These are phyloP conservation scores for Ectemnius lituratus DNA, from an alignment of 2,888 invertebrate species.

Conservation along the genomic window DNA sequence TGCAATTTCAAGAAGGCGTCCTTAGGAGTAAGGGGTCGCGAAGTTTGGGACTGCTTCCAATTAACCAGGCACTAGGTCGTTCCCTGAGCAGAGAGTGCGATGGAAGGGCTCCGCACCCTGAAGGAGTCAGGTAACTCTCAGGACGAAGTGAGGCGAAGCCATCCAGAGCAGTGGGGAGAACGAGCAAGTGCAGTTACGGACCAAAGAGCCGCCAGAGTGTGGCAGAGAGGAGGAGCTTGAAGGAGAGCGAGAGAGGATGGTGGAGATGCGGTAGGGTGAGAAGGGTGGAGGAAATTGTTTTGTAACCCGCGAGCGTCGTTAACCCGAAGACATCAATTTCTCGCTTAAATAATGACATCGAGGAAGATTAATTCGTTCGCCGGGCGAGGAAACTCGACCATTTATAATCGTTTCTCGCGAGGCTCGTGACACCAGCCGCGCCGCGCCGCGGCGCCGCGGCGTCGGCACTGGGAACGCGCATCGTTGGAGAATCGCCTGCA, in stretches of 20 bases:
- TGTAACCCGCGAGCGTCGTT: constrained; percentile 39
- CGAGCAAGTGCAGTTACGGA: background rate
- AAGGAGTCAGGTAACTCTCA: background rate
- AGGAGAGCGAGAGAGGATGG: constrained; percentile 1
- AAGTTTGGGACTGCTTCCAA: constrained; percentile 43
- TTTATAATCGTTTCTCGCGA: constrained; percentile 15
- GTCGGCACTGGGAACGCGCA: background rate
- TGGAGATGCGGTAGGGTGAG: background rate
- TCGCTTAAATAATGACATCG: constrained; percentile 42
- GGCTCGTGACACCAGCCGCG: constrained; percentile 11
- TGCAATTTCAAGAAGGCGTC: constrained; percentile 44
- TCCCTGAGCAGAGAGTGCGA: constrained; percentile 1
- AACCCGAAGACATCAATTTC: constrained; percentile 44
- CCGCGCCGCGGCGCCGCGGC: background rate
- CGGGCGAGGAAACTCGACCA: constrained; percentile 19
- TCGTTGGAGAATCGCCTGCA: background rate
- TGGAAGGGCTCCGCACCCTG: constrained; percentile 10
- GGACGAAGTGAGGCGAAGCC: constrained; percentile 2
- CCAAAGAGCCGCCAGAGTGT: background rate
- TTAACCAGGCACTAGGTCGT: constrained; percentile 38
- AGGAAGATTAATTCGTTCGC: constrained; percentile 41
- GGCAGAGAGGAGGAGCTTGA: constrained; percentile 7
- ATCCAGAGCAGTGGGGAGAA: background rate
- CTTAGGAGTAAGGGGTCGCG: constrained; percentile 31
- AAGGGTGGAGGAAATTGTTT: constrained; percentile 32